Base-by-base conservation (phyloP, 2,113 vertebrate species). In the Pelmatolapia mariae region DNA sequence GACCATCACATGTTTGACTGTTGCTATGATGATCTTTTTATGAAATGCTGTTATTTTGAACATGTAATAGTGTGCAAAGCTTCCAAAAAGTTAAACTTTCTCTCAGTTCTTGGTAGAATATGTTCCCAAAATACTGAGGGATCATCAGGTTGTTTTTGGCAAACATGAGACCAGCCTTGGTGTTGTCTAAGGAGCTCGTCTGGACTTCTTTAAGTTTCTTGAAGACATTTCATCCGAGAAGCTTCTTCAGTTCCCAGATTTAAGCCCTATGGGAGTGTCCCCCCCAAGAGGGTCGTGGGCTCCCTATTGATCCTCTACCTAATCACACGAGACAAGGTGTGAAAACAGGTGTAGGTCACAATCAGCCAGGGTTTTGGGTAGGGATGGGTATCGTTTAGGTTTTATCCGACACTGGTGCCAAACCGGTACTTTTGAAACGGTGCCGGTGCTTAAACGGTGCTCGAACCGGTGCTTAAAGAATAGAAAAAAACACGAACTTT, bases 1-100 rank as follows among this genome's bases (percentile, higher is more conserved):
- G 0, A 33, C 29, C 59, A 0, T 33, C 29, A 11, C 29, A 63
- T 19, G 16, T 63, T n/a, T 1, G 4, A 33, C 29, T 6, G 57
- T 6, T 61, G 29, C 26, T 61, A 3, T 31, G 5, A 31, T 18
- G 15, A 61, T 31, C 57, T 31, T 1, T 31, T 59, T 59, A 59
- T 61, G 26, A 31, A 31, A 61, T 31, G 57, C 57, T 19, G 53
- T 61, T 61, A 61, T 19, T 33, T 63, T 57, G 31, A 63, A 63
- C 31, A n/a, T 4, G 59, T 63, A 18, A 59, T 10, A 18, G 1
- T 10, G 56, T 18, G 26, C 16, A 61, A 61, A 61, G 16, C 57
- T 33, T 61, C 29, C 31, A 63, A 12, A 10, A 33, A 61, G 57
- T 4, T 2, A 8, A 63, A 4, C 31, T 1, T 36, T 10, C 29